Evolutionary conservation across 1,140 invertebrate species (phyloP), one percentile per base, ranked within the genome.

Genomic region (Pemphigus obesinymphae): DNA sequence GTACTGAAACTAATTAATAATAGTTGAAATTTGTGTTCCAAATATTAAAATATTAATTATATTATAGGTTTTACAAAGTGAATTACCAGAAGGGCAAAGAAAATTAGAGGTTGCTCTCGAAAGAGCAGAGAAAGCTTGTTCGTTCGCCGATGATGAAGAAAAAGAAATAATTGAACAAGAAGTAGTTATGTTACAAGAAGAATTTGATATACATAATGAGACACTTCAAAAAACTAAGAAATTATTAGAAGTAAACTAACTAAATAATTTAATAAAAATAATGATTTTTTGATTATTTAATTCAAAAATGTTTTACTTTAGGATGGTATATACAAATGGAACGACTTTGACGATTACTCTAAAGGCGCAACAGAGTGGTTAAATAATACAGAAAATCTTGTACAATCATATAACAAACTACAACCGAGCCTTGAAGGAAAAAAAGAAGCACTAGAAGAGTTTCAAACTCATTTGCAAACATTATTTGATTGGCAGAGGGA

Each of bases 401-500:
- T 98, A 20, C 94, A 97, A 87, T 92, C 91, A n/a, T 96, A 94
- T 85, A 95, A 96, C 84, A 96, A 96, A 87, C 89, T 96, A 23
- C 95, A 97, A 86, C 92, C 95, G 84, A 94, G 92, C 86, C 89
- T 97, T n/a, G 92, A 93, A 85, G 92, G 94, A 82, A 98, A 98
- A 89, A 93, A 95, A 88, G 90, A 92, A 66, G 92, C 95, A 81
- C 88, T 97, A 48, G 95, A 97, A 88, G 91, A 96, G 85, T 97
- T 97, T 90, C 84, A 90, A 89, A 90, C 91, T 43, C 93, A 97
- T 85, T 89, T 97, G 73, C 95, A 97, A 88, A 94, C 92, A 3
- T 89, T 98, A 20, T 96, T 97, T 85, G 95, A 96, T 84, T 97
- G 96, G 95, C 96, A 98, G 88, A 92, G 92, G 66, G 94, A 96